Conservation (phyloP, 1,140 invertebrate genomes). For the Venturia canescens region DNA sequence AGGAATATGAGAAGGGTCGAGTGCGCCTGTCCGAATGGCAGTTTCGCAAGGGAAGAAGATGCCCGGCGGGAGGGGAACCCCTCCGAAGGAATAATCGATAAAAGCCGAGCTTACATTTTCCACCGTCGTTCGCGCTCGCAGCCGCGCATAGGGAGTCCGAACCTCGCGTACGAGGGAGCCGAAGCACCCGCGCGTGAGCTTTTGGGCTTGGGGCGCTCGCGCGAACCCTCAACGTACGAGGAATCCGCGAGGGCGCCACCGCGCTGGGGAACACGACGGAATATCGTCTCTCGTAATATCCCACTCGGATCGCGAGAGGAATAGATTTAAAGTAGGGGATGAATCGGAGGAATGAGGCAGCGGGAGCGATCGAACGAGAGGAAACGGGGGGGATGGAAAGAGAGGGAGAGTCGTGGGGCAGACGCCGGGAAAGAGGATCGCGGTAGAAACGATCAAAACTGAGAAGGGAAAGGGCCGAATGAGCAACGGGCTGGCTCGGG, state of each 20-base stretch:
- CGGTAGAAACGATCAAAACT: background rate
- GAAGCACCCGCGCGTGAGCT: background rate
- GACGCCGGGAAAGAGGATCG: background rate
- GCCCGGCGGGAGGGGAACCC: conserved; percentile 63
- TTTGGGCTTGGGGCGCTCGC: background rate
- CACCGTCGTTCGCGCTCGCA: conserved; percentile 48
- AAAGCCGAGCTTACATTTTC: conserved; percentile 72
- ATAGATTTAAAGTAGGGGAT: background rate
- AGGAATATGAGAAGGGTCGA: conserved; percentile 44
- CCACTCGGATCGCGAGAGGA: background rate
- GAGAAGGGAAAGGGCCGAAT: background rate
- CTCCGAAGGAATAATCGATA: conserved; percentile 67
- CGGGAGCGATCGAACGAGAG: background rate
- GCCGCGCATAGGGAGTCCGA: background rate
- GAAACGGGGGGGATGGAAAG: background rate
- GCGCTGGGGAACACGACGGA: background rate
- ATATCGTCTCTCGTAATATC: background rate
- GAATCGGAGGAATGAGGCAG: background rate
- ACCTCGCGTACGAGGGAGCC: background rate
- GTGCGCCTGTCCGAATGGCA: conserved; percentile 66
- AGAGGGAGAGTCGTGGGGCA: background rate
- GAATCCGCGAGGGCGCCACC: background rate
- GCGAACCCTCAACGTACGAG: background rate
- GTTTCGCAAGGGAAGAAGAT: conserved; percentile 10
- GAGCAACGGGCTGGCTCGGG: background rate